These are phyloP conservation scores for Pangasius djambal DNA, from an alignment of 2,797 vertebrate species.

Conservation along the genomic window DNA sequence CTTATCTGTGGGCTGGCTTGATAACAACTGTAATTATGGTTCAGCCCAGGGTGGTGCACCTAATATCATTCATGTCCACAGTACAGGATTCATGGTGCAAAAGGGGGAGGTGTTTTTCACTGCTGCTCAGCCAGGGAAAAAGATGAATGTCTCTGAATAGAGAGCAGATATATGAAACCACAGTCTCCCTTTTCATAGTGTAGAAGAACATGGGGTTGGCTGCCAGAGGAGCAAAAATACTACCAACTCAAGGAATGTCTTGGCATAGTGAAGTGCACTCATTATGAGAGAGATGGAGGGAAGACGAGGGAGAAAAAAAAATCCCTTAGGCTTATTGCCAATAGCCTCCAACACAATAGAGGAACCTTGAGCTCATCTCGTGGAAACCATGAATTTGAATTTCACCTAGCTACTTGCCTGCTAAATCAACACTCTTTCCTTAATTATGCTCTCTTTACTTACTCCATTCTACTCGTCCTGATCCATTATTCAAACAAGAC, in stretches of 20 bases:
- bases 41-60: slow-evolving; percentile 57
- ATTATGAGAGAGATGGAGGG: slow-evolving; percentile 51
- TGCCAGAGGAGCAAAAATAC: slow-evolving; percentile 63
- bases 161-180: slow-evolving; percentile 66
- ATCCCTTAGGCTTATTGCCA: slow-evolving; percentile 59
- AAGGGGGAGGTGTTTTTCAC: slow-evolving; percentile 54
- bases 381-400: slow-evolving; percentile 69
- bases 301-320: slow-evolving; percentile 46
- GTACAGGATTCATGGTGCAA: slow-evolving; percentile 43
- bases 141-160: slow-evolving; percentile 60
- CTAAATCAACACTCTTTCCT: slow-evolving; percentile 50
- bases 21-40: slow-evolving; percentile 73
- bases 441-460: slow-evolving; percentile 46
- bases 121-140: slow-evolving; percentile 56
- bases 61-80: slow-evolving; percentile 62
- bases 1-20: slow-evolving; percentile 68
- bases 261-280: slow-evolving; percentile 64
- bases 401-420: slow-evolving; percentile 59
- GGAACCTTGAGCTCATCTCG: slow-evolving; percentile 59
- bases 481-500: background rate
- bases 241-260: slow-evolving; percentile 70
- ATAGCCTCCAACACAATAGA: slow-evolving; percentile 53
- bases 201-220: slow-evolving; percentile 58
- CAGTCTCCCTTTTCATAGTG: slow-evolving; percentile 59
- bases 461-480: slow-evolving; percentile 38